A percentile compares a stretch with the other conserved stretches of the same genome.
Evolutionary conservation across 2,113 vertebrate species (phyloP).

Genomic region (Aphelocoma coerulescens): DNA sequence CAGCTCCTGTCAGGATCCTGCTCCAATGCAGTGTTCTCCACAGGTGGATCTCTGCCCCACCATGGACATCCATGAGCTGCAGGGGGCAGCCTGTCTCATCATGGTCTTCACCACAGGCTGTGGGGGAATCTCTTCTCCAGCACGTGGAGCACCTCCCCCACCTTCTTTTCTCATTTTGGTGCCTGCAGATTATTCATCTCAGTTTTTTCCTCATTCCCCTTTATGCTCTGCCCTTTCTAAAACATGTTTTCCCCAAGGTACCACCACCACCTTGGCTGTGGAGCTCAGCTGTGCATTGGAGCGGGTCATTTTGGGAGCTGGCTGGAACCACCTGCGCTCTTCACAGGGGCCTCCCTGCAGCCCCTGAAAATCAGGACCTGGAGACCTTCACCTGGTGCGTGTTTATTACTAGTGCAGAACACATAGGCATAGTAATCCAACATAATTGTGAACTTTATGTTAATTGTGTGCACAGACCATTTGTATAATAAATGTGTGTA

Average conservation of each 20-base stretch:
- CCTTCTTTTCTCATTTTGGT: background rate
- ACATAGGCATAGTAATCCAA: background rate
- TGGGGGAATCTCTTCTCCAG: background rate
- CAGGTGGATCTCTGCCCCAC: background rate
- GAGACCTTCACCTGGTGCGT: background rate
- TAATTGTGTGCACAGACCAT: background rate
- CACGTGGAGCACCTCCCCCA: background rate
- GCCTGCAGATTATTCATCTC: background rate
- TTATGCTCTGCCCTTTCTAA: background rate
- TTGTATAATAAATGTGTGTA: background rate
- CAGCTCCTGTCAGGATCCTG: background rate
- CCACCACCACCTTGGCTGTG: background rate
- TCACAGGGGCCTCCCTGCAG: background rate
- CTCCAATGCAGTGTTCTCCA: background rate
- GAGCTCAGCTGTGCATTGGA: background rate
- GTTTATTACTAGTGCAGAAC: accelerated
- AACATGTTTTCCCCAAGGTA: background rate
- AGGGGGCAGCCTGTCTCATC: background rate
- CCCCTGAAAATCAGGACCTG: no score
- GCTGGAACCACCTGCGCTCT: background rate
- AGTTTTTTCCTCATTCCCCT: background rate
- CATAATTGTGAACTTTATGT: background rate
- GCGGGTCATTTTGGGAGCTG: accelerated
- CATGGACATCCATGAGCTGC: background rate
- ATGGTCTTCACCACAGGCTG: accelerated